phyloP scores from a whole-genome alignment of 2,113 vertebrate genomes.

The Megaceryle maxima region DNA sequence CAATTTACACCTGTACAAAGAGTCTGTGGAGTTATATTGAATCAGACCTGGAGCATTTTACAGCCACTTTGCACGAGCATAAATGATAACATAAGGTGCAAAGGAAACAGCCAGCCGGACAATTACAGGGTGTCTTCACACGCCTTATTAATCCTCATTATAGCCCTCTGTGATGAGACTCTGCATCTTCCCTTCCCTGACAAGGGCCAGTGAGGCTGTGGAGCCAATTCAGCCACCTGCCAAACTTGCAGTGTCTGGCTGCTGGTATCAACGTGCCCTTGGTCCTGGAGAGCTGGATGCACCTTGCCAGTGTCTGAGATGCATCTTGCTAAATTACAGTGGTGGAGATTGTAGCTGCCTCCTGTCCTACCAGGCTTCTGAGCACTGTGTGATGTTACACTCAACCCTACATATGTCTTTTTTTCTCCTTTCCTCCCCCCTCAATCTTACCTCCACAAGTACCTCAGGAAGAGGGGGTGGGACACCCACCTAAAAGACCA shows the following conservation, averaged over 20 bases:
- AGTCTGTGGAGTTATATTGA: not conserved
- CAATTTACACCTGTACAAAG: constrained; percentile 55
- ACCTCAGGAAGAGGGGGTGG: not conserved
- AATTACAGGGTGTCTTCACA: constrained; percentile 58
- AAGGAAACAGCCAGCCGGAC: constrained; percentile 59
- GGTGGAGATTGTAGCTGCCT: not conserved
- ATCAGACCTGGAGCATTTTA: constrained; percentile 47
- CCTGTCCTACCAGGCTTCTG: not conserved
- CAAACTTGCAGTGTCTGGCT: not conserved
- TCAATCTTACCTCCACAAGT: not conserved
- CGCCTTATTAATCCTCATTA: constrained; percentile 70
- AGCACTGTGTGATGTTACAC: not conserved
- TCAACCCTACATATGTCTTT: fast-evolving
- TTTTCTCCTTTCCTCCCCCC: not conserved
- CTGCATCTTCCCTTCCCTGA: not conserved
- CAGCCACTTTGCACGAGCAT: constrained; percentile 51
- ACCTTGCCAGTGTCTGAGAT: not conserved
- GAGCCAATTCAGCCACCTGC: constrained; percentile 37
- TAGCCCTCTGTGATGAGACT: constrained; percentile 40
- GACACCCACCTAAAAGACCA: not conserved
- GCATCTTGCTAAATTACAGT: not conserved
- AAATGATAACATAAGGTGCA: constrained; percentile 66
- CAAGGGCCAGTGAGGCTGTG: not conserved
- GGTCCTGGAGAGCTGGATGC: not conserved
- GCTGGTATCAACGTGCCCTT: not conserved